Conservation (phyloP, 2,888 invertebrate genomes). For the Alentia gelatinosa region DNA sequence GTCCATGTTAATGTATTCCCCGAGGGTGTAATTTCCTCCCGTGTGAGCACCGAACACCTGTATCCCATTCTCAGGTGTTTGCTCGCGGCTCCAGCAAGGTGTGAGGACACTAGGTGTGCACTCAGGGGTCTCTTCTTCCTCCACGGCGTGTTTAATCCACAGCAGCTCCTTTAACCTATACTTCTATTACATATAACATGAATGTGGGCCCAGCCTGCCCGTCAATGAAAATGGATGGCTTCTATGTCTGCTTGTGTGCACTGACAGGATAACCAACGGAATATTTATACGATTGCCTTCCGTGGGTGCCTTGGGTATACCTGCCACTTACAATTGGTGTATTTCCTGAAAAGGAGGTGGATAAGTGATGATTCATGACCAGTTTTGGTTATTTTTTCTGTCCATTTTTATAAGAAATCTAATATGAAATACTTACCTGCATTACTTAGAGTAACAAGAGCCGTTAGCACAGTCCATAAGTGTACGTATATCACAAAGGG, state of each 20-base stretch:
- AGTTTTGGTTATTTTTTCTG: neutral
- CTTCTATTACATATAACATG: neutral
- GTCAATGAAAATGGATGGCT: neutral
- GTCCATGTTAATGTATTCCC: conserved; percentile 17
- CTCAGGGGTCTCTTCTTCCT: neutral
- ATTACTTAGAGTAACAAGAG: neutral
- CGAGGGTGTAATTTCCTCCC: neutral
- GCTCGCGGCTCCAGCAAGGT: neutral
- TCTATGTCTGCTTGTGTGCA: neutral
- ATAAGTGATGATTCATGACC: neutral
- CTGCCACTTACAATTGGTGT: neutral
- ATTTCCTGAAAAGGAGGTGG: neutral
- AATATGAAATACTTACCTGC: conserved; percentile 27
- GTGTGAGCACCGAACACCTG: neutral
- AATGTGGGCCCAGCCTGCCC: neutral
- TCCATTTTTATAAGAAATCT: too few species aligned
- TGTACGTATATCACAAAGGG: conserved; percentile 10
- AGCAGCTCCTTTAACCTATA: neutral
- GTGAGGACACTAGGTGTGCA: neutral
- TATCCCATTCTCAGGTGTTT: conserved; percentile 22
- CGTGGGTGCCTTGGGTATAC: neutral
- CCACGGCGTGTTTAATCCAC: neutral
- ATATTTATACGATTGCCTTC: neutral
- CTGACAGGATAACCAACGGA: neutral
- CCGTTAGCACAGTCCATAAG: neutral